These are phyloP conservation scores for Electrophaes corylata DNA, from an alignment of 2,888 invertebrate species.

Conservation along the genomic window DNA sequence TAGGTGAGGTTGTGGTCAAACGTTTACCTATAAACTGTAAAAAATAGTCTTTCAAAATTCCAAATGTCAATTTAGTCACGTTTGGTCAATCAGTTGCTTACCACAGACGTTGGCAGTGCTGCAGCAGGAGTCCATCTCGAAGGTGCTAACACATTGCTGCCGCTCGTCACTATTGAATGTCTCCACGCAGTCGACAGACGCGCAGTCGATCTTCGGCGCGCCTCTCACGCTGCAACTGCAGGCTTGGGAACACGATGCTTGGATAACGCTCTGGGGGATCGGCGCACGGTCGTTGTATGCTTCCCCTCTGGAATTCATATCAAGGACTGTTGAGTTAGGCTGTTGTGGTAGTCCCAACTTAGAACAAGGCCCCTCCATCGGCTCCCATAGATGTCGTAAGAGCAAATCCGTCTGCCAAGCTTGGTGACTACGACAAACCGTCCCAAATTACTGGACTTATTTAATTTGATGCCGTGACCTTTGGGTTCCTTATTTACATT, in stretches of 20 bases:
- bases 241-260: constrained; percentile 69
- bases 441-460: too few relatives aligned
- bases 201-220: constrained; percentile 67
- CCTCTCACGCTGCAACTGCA: constrained; percentile 62
- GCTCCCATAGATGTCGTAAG: too few relatives aligned
- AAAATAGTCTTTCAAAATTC: too few relatives aligned
- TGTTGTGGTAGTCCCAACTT: too few relatives aligned
- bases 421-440: too few relatives aligned
- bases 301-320: constrained; percentile 60
- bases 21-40: too few relatives aligned
- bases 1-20: too few relatives aligned
- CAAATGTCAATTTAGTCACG: too few relatives aligned
- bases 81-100: constrained; percentile 47
- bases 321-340: constrained; percentile 18
- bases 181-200: constrained; percentile 74
- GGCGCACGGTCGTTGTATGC: constrained; percentile 56
- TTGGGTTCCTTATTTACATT: too few relatives aligned
- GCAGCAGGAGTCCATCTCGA: constrained; percentile 70
- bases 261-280: constrained; percentile 63
- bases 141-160: constrained; percentile 66
- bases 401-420: too few relatives aligned
- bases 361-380: too few relatives aligned
- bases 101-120: constrained; percentile 71
- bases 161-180: constrained; percentile 60
- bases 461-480: too few relatives aligned